These are phyloP conservation scores for Benthosema pterotum DNA, from an alignment of 2,797 vertebrate genomes.

Conservation along the genomic window DNA sequence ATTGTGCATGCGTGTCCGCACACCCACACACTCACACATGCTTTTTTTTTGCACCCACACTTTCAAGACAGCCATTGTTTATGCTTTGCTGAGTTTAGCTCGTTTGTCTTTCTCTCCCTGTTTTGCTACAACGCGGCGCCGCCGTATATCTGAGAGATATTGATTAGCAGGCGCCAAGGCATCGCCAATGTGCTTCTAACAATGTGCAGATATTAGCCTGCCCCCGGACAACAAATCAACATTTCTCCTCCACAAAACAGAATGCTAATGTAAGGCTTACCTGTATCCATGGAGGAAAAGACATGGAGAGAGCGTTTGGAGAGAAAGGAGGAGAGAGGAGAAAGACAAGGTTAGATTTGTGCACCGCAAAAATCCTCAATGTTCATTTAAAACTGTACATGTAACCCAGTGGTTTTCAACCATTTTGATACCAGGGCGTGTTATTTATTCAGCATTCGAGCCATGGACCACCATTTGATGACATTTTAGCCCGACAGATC, in stretches of 20 bases:
- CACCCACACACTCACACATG: conserved; percentile 1
- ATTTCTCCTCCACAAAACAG: conserved; percentile 38
- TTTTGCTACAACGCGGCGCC: conserved; percentile 55
- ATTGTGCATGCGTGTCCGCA: too few species aligned
- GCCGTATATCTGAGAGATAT: conserved; percentile 56
- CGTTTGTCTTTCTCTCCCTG: conserved; percentile 61
- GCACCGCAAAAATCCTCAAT: not conserved
- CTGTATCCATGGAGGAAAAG: conserved; percentile 34
- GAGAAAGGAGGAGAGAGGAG: conserved; percentile 1
- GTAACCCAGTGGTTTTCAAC: too few species aligned
- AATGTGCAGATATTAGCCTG: conserved; percentile 43
- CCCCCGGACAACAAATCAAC: conserved; percentile 42
- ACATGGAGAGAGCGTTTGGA: conserved; percentile 37
- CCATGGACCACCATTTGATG: too few species aligned
- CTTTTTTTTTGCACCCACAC: conserved; percentile 49
- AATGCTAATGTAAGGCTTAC: conserved; percentile 50
- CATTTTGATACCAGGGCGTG: too few species aligned
- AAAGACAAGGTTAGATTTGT: conserved; percentile 15
- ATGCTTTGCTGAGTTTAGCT: conserved; percentile 63
- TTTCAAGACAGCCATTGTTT: conserved; percentile 63
- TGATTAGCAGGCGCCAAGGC: conserved; percentile 58
- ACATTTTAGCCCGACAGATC: too few species aligned
- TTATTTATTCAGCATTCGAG: too few species aligned
- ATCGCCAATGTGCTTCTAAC: conserved; percentile 38
- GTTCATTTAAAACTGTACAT: too few species aligned